These are phyloP conservation scores for Oceanodroma tethys DNA, from an alignment of 2,113 vertebrate genomes.

Conservation along the genomic window DNA sequence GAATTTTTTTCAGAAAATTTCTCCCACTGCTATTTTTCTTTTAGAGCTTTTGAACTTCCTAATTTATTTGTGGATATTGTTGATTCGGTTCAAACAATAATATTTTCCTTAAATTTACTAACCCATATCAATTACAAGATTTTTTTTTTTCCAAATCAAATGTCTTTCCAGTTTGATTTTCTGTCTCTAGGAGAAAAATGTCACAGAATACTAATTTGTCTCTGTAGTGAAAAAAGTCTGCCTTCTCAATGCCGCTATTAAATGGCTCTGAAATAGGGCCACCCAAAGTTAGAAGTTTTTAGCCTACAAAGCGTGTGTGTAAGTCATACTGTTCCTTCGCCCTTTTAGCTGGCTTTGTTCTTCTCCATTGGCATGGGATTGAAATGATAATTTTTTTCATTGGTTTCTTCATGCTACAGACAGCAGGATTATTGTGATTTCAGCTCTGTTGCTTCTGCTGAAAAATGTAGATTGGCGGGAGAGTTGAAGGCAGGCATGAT, in stretches of 20 bases:
- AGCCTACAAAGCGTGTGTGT: not conserved
- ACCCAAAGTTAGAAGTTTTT: not conserved
- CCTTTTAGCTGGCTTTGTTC: not conserved
- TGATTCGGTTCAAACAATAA: not conserved
- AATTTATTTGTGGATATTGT: not conserved
- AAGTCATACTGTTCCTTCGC: not conserved
- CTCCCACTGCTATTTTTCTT: not conserved
- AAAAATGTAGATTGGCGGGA: not conserved
- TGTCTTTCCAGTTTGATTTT: not conserved
- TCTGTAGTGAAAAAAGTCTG: not conserved
- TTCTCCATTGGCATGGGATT: not conserved
- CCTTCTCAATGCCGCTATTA: not conserved
- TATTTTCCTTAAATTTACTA: not conserved
- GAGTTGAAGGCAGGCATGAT: slow-evolving; percentile 1
- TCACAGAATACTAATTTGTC: not conserved
- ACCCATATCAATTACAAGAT: not conserved
- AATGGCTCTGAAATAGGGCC: not conserved
- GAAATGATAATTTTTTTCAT: not conserved
- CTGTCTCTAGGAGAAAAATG: not conserved
- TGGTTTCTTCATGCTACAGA: not conserved
- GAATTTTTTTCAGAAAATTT: not conserved
- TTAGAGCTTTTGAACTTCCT: not conserved
- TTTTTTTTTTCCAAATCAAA: not conserved
- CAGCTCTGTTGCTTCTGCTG: slow-evolving; percentile 14
- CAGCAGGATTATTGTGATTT: slow-evolving; percentile 26